These are phyloP conservation scores for Ctena decussata DNA, from an alignment of 2,888 invertebrate species.

Conservation along the genomic window DNA sequence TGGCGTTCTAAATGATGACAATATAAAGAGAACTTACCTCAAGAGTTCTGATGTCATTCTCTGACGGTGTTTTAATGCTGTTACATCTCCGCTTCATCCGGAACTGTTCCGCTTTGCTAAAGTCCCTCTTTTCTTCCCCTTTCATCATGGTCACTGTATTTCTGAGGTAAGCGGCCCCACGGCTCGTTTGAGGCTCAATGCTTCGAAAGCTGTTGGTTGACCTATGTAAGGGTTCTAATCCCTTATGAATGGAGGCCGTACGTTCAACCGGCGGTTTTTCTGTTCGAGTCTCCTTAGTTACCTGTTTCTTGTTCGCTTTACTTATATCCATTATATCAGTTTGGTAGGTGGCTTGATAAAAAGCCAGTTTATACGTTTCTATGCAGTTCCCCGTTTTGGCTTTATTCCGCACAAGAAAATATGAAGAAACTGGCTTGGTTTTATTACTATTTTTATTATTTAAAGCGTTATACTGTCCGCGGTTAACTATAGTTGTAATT, in stretches of 20 bases:
- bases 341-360: slow-evolving; percentile 61
- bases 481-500: too few species aligned
- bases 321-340: slow-evolving; percentile 16
- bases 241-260: not conserved
- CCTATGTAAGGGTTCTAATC: not conserved
- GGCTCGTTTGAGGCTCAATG: slow-evolving; percentile 58
- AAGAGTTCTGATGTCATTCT: slow-evolving; percentile 72
- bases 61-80: slow-evolving; percentile 72
- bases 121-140: slow-evolving; percentile 69
- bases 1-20: too few species aligned
- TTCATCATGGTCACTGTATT: slow-evolving; percentile 61
- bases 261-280: not conserved
- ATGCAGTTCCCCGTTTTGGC: slow-evolving; percentile 80
- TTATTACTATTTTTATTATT: too few species aligned
- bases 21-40: slow-evolving; percentile 71
- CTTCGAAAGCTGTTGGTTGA: slow-evolving; percentile 12
- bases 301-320: not conserved
- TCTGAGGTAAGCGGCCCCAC: slow-evolving; percentile 65
- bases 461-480: too few species aligned
- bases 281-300: not conserved
- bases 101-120: slow-evolving; percentile 67
- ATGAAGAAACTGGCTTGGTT: too few species aligned
- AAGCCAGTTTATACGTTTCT: slow-evolving; percentile 76
- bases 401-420: too few species aligned
- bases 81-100: slow-evolving; percentile 70